Evolutionary conservation across 2,113 vertebrate species (phyloP).

Genomic region (Platysternon megacephalum): DNA sequence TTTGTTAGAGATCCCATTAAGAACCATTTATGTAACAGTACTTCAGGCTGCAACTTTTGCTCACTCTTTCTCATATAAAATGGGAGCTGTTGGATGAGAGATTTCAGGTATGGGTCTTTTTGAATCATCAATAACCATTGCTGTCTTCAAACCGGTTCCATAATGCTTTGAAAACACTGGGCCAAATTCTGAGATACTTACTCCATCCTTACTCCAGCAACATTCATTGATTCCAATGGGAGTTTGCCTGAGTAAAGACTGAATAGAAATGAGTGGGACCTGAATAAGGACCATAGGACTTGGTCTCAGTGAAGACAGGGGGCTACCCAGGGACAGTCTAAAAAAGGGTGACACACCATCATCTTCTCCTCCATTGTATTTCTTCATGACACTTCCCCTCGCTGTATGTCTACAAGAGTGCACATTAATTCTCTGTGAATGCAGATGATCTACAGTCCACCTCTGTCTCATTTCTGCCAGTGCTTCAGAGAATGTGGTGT

Average conservation of each 20-base stretch:
- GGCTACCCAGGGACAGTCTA: not conserved
- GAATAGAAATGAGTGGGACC: not conserved
- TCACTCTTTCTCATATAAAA: not conserved
- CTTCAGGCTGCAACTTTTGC: not conserved
- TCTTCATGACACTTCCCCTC: not conserved
- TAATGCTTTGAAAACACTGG: not conserved
- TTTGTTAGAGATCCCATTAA: constrained; percentile 31
- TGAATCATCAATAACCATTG: not conserved
- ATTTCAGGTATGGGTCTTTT: not conserved
- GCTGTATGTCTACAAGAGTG: not conserved
- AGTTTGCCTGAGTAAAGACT: not conserved
- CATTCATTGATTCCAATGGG: not conserved
- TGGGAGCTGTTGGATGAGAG: not conserved
- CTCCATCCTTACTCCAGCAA: not conserved
- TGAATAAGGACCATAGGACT: not conserved
- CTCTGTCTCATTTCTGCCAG: not conserved
- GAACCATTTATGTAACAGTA: constrained; percentile 17
- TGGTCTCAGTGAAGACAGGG: not conserved
- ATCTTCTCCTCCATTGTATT: not conserved
- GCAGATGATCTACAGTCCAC: too few relatives aligned
- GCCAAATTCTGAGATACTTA: not conserved
- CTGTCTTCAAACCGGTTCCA: not conserved
- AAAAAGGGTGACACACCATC: not conserved
- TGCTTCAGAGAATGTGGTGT: not conserved
- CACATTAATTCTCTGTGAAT: not conserved